Evolutionary conservation across 2,113 vertebrate genomes (phyloP).

Genomic region (Oreochromis niloticus): DNA sequence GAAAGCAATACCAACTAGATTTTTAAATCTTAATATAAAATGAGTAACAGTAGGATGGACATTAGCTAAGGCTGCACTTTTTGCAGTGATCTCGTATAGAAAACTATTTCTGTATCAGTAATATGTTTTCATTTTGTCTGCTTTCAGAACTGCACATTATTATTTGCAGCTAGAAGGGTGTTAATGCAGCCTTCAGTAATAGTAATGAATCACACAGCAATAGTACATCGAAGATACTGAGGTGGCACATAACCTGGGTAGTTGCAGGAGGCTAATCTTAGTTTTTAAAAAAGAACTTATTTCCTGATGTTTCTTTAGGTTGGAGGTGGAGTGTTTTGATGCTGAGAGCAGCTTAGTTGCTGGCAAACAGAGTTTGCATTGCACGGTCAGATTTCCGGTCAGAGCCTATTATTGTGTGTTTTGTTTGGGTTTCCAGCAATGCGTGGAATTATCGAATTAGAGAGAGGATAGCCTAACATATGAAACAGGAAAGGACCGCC

Average conservation of each 20-base stretch:
- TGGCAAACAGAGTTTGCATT: background rate
- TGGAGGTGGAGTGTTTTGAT: background rate
- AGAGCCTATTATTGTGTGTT: background rate
- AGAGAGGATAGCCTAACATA: background rate
- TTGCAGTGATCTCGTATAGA: background rate
- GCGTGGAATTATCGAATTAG: background rate
- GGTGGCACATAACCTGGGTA: background rate
- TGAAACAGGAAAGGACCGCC: background rate
- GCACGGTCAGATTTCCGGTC: fast-evolving
- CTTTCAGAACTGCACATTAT: background rate
- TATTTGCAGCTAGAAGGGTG: background rate
- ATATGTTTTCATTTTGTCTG: background rate
- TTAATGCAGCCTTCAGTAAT: background rate
- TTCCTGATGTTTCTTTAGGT: background rate
- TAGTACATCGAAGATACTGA: background rate
- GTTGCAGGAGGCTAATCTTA: background rate
- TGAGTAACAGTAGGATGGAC: background rate
- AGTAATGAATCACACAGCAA: background rate
- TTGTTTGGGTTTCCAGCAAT: fast-evolving
- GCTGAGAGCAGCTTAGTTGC: background rate
- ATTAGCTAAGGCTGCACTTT: background rate
- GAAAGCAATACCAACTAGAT: background rate
- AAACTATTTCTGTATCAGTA: background rate
- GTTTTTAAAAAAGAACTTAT: background rate
- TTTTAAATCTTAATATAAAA: background rate